Percentiles rank a stretch among this genome's conserved stretches.
phyloP scores from a whole-genome alignment of 2,113 vertebrate species.

The Stercorarius parasiticus region DNA sequence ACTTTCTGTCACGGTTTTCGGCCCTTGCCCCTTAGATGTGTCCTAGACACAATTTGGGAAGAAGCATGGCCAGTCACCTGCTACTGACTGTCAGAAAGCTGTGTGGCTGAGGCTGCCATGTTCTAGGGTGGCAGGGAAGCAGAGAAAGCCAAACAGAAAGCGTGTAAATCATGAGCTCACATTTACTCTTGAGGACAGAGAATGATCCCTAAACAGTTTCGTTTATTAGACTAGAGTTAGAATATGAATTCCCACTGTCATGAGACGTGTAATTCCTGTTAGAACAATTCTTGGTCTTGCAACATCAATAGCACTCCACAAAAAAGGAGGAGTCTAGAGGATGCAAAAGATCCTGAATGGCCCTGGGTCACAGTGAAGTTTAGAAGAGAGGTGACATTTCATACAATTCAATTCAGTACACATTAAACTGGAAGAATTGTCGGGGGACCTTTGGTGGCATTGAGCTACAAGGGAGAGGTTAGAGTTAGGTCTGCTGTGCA shows the following conservation, averaged over 20 bases:
- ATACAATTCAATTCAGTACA: not conserved
- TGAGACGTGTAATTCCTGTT: not conserved
- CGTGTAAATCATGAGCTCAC: not conserved
- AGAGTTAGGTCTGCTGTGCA: not conserved
- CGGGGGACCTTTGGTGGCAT: not conserved
- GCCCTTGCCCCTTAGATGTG: not conserved
- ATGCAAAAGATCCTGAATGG: not conserved
- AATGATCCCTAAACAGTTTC: not conserved
- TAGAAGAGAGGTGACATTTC: not conserved
- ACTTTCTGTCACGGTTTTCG: not conserved
- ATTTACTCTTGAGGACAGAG: not conserved
- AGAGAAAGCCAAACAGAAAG: not conserved
- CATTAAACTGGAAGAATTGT: not conserved
- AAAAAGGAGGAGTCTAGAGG: not conserved
- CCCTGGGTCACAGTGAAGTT: not conserved
- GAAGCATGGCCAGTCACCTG: not conserved
- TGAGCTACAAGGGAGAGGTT: not conserved
- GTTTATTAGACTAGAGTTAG: not conserved
- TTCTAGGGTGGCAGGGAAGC: not conserved
- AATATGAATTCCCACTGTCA: not conserved
- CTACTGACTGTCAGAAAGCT: not conserved
- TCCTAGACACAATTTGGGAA: not conserved
- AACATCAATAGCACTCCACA: not conserved
- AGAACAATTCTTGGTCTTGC: not conserved
- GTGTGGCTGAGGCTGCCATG: not conserved